phyloP scores from a whole-genome alignment of 2,888 invertebrate species.

The Lasioglossum figueresi region DNA sequence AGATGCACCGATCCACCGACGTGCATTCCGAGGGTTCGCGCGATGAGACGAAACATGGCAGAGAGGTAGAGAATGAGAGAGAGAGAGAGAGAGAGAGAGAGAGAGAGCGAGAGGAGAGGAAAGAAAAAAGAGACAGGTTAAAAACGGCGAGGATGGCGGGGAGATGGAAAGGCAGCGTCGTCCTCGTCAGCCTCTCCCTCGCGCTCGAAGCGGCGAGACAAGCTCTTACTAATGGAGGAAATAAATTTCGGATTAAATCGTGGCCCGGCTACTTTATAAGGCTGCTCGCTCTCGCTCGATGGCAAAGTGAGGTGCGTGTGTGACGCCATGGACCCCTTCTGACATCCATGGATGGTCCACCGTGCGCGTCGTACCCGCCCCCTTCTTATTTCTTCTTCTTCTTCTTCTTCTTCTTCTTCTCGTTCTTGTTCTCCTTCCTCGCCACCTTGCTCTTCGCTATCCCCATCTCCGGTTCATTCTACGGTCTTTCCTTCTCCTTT shows the following conservation, averaged over 20 bases:
- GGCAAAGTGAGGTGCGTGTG: conserved; percentile 73
- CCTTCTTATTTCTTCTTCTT: conserved; percentile 44
- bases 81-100: too few relatives aligned
- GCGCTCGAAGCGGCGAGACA: conserved; percentile 80
- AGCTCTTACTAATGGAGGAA: conserved; percentile 84
- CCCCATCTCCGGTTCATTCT: conserved; percentile 9
- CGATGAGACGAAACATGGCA: conserved; percentile 48
- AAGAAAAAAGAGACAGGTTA: conserved; percentile 58
- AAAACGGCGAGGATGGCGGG: conserved; percentile 59
- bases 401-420: conserved; percentile 2
- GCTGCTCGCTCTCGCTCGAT: conserved; percentile 78
- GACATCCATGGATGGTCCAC: conserved; percentile 72
- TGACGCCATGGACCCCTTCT: conserved; percentile 77
- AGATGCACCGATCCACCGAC: conserved; percentile 75
- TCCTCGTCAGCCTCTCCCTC: conserved; percentile 82
- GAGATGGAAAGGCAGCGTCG: conserved; percentile 71
- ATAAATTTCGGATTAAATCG: conserved; percentile 84
- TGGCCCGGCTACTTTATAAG: conserved; percentile 84
- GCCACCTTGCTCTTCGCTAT: conserved; percentile 15
- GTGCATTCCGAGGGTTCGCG: conserved; percentile 80
- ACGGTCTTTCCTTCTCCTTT: conserved; percentile 21
- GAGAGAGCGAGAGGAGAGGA: conserved; percentile 18
- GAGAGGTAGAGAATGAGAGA: conserved; percentile 30
- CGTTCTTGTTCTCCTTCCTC: background rate
- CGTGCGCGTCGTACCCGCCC: conserved; percentile 66